A percentile compares a stretch with the other conserved stretches of the same genome.
Evolutionary conservation across 2,797 vertebrate species (phyloP).

Genomic region (Allobates femoralis): DNA sequence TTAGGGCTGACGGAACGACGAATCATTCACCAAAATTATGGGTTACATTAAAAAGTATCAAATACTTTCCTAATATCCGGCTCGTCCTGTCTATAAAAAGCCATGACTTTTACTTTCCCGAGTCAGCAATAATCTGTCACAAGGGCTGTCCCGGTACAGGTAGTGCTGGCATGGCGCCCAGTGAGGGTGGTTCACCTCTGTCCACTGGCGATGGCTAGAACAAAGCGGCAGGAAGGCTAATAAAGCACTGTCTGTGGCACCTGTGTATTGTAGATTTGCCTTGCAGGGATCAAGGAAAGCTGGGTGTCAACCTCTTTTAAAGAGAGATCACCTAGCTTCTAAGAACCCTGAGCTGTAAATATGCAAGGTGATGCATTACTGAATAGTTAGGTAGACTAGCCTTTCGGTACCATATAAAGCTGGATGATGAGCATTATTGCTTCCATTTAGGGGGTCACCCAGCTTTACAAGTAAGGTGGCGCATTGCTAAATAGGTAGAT

Average conservation of each 20-base stretch:
- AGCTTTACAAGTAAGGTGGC: not conserved
- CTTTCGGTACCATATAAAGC: not conserved
- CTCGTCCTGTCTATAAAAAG: constrained; percentile 24
- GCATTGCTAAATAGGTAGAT: not conserved
- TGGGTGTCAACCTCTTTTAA: not conserved
- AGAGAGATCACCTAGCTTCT: not conserved
- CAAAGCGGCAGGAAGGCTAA: not conserved
- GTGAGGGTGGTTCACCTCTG: not conserved
- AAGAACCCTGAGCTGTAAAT: not conserved
- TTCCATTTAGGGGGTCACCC: not conserved
- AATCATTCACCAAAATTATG: constrained; percentile 50
- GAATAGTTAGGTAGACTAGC: too few species aligned
- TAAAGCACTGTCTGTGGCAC: not conserved
- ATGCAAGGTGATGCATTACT: too few species aligned
- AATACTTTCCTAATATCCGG: constrained; percentile 44
- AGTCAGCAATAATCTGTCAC: not conserved
- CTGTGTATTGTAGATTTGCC: not conserved
- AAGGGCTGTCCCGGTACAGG: not conserved
- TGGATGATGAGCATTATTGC: too few species aligned
- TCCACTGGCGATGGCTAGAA: not conserved
- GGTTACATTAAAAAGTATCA: constrained; percentile 30
- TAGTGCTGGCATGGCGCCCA: not conserved
- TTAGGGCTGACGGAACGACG: constrained; percentile 1
- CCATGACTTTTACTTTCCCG: not conserved
- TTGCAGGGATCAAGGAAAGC: not conserved